Evolutionary conservation across 64 coral and sea anemone genomes (phyloP).

Genomic region (Stylophora pistillata): DNA sequence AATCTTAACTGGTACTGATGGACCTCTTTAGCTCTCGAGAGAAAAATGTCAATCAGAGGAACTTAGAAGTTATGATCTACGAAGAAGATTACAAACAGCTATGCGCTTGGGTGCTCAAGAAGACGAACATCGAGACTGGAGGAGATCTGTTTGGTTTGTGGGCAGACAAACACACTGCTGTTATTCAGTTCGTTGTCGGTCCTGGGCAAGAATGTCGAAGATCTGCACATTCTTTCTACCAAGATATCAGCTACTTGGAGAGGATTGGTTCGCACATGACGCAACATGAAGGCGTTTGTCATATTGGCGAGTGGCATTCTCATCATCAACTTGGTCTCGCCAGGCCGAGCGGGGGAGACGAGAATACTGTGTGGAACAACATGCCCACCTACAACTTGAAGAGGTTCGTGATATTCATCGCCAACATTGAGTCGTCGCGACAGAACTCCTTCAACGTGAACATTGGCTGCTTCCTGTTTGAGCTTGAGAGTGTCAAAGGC

Average conservation of each 20-base stretch:
- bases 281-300: slow-evolving; percentile 21
- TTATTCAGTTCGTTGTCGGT: slow-evolving; percentile 52
- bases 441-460: slow-evolving; percentile 12
- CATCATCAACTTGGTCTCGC: slow-evolving; percentile 65
- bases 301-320: slow-evolving; percentile 69
- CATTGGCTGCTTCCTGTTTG: slow-evolving; percentile 48
- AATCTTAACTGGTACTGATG: too few relatives aligned
- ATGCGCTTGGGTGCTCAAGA: slow-evolving; percentile 12
- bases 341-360: slow-evolving; percentile 69
- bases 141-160: slow-evolving; percentile 65
- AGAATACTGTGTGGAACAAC: slow-evolving; percentile 69
- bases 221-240: slow-evolving; percentile 33
- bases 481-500: slow-evolving; percentile 5
- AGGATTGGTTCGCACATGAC: slow-evolving; percentile 34
- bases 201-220: slow-evolving; percentile 28
- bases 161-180: slow-evolving; percentile 45
- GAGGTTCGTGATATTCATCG: slow-evolving; percentile 70
- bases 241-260: slow-evolving; percentile 38
- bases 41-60: background rate
- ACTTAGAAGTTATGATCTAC: slow-evolving; percentile 25
- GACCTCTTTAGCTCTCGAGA: background rate
- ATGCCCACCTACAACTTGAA: slow-evolving; percentile 53
- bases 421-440: background rate
- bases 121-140: slow-evolving; percentile 46
- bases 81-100: slow-evolving; percentile 36